phyloP scores from a whole-genome alignment of 2,113 vertebrate species.

The Heptranchias perlo region DNA sequence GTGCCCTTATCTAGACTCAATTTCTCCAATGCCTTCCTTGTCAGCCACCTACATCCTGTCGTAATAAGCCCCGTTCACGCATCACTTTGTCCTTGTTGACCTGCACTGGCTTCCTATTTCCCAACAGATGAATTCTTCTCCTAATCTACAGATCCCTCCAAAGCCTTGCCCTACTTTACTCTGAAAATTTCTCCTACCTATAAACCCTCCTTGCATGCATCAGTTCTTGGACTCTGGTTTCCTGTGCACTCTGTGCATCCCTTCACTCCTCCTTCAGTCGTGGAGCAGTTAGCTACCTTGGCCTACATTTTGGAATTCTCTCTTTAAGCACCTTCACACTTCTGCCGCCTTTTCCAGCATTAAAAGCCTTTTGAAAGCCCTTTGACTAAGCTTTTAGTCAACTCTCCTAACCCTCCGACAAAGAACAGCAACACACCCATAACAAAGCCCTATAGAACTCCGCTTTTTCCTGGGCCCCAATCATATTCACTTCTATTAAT shows the following conservation, averaged over 20 bases:
- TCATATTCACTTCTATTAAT: not conserved
- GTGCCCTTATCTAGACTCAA: not conserved
- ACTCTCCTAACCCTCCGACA: not conserved
- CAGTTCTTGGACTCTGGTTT: not conserved
- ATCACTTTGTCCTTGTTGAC: not conserved
- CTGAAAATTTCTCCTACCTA: not conserved
- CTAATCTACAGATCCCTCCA: not conserved
- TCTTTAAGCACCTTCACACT: not conserved
- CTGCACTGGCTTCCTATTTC: not conserved
- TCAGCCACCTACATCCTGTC: not conserved
- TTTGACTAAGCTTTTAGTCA: not conserved
- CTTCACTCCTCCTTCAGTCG: not conserved
- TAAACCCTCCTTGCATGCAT: not conserved
- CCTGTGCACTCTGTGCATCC: too few species aligned
- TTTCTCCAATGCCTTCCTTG: not conserved
- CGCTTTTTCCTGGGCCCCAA: not conserved
- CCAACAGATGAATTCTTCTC: not conserved
- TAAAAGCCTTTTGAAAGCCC: not conserved
- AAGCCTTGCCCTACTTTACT: not conserved
- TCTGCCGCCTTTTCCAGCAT: not conserved
- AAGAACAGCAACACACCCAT: not conserved
- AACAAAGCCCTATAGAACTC: not conserved
- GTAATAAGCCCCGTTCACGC: not conserved
- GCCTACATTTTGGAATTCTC: not conserved
- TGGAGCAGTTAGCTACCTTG: not conserved